Evolutionary conservation across 1,140 invertebrate species (phyloP).

Genomic region (Ips nitidus): DNA sequence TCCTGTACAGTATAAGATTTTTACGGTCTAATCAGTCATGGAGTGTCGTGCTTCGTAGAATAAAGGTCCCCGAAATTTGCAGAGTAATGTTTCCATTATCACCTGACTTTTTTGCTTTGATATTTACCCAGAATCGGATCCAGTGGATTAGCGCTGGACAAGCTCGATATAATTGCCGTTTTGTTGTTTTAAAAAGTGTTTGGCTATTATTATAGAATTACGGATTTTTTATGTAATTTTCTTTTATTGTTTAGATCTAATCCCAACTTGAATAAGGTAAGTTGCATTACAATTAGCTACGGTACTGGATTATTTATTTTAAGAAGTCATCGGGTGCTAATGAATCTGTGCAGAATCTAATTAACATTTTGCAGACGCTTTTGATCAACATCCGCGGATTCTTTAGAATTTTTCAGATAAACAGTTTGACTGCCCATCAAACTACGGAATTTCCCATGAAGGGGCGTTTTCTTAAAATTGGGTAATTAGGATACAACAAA

Average conservation of each 20-base stretch:
- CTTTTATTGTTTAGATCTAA: too few relatives aligned
- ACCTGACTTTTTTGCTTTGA: slow-evolving; percentile 17
- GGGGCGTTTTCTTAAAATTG: too few relatives aligned
- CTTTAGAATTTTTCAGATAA: neutral
- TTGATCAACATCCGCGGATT: neutral
- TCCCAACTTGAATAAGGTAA: too few relatives aligned
- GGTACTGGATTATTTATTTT: neutral
- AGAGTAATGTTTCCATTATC: slow-evolving; percentile 32
- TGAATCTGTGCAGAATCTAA: slow-evolving; percentile 1
- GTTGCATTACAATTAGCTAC: neutral
- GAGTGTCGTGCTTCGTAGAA: slow-evolving; percentile 31
- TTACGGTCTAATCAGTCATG: slow-evolving; percentile 36
- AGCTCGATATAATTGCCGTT: neutral
- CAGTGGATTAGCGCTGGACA: neutral
- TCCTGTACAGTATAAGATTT: slow-evolving; percentile 35
- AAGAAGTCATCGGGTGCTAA: neutral
- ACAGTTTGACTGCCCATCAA: too few relatives aligned
- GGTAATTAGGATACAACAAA: too few relatives aligned
- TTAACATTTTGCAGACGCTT: neutral
- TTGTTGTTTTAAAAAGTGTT: neutral
- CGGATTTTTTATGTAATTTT: too few relatives aligned
- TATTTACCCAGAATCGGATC: slow-evolving; percentile 9
- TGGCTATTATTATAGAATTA: too few relatives aligned
- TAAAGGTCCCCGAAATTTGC: slow-evolving; percentile 30
- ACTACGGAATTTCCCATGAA: too few relatives aligned